Conservation (phyloP, 2,888 invertebrate genomes). For the Teleogryllus oceanicus region DNA sequence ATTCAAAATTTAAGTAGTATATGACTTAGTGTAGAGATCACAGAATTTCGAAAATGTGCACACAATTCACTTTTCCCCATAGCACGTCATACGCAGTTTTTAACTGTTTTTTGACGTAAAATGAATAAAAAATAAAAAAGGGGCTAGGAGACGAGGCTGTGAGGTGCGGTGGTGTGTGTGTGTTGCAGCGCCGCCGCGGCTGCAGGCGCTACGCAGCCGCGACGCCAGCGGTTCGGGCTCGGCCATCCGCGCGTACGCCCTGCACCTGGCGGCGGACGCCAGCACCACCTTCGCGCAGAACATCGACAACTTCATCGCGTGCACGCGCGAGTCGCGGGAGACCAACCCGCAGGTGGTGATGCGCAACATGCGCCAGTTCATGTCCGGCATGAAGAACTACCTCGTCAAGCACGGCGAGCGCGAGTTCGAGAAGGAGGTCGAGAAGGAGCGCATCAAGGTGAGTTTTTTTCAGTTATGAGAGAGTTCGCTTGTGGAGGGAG, state of each 20-base stretch:
- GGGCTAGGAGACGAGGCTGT: too few relatives aligned
- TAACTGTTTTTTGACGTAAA: too few relatives aligned
- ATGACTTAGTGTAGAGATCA: too few relatives aligned
- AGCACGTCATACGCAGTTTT: too few relatives aligned
- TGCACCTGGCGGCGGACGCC: conserved; percentile 77
- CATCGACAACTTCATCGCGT: conserved; percentile 88
- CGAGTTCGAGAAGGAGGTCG: conserved; percentile 86
- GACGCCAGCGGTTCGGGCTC: conserved; percentile 64
- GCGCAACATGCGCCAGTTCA: conserved; percentile 91
- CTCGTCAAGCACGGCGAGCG: conserved; percentile 92
- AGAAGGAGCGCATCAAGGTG: conserved; percentile 77
- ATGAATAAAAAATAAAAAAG: too few relatives aligned
- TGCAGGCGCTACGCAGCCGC: conserved; percentile 63
- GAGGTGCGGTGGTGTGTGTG: too few relatives aligned
- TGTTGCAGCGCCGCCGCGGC: conserved; percentile 76
- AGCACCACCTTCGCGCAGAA: conserved; percentile 89
- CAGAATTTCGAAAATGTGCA: too few relatives aligned
- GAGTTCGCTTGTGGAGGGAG: too few relatives aligned
- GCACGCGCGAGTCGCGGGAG: conserved; percentile 86
- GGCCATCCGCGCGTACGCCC: conserved; percentile 71
- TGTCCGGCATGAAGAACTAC: conserved; percentile 98
- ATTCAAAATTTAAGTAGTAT: too few relatives aligned
- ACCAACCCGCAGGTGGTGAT: conserved; percentile 82
- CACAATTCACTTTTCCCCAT: too few relatives aligned
- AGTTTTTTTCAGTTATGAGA: too few relatives aligned